These are phyloP conservation scores for Rousettus madagascariensis DNA, from an alignment of 2,797 vertebrate species.

Conservation along the genomic window DNA sequence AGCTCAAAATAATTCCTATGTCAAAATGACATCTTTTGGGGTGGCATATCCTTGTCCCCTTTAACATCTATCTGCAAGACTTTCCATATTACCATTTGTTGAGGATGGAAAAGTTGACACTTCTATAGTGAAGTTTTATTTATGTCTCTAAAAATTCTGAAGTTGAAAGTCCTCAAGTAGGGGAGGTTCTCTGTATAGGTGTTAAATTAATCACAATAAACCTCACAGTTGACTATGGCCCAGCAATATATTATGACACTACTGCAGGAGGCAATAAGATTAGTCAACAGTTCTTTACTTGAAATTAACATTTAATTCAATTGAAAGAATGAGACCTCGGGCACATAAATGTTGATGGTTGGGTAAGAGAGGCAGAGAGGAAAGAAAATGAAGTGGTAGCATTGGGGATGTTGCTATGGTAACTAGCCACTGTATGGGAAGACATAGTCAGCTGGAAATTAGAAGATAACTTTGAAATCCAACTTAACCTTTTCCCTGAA, in stretches of 20 bases:
- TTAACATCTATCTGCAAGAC: neutral
- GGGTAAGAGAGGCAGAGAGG: neutral
- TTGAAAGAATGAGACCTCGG: neutral
- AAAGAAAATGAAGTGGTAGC: neutral
- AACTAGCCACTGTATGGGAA: neutral
- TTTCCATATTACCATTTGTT: neutral
- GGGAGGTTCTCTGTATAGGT: neutral
- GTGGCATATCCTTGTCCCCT: neutral
- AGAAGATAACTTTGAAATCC: neutral
- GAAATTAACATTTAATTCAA: neutral
- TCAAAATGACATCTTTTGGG: neutral
- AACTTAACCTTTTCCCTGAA: neutral
- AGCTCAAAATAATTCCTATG: neutral
- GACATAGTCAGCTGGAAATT: neutral
- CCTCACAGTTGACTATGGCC: neutral
- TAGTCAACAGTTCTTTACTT: neutral
- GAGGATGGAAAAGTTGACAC: neutral
- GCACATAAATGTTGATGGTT: neutral
- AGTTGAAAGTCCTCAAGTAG: neutral
- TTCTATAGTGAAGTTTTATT: neutral
- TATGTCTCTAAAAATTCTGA: neutral
- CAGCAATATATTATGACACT: neutral
- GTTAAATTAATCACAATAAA: neutral
- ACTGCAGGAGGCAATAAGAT: neutral
- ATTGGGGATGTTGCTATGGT: neutral